A percentile compares a stretch with the other conserved stretches of the same genome.
phyloP scores from a whole-genome alignment of 2,888 invertebrate genomes.

The Drosophila ezoana region DNA sequence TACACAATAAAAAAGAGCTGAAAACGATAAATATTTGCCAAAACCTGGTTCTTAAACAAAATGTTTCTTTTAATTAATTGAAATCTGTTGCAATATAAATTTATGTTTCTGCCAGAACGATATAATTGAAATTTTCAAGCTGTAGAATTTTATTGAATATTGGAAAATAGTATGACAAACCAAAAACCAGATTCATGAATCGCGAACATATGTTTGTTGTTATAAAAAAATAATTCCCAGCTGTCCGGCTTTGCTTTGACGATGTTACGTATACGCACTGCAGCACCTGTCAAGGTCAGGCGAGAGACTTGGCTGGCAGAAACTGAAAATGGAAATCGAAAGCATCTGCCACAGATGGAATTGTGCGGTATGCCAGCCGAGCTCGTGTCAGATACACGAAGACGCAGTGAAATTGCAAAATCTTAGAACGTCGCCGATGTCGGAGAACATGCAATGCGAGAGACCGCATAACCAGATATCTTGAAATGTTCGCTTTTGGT shows the following conservation, averaged over 20 bases:
- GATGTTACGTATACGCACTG: conserved; percentile 45
- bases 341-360: conserved; percentile 33
- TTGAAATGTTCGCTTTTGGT: conserved; percentile 37
- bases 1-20: too few species aligned
- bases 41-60: too few species aligned
- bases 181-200: too few species aligned
- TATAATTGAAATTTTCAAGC: too few species aligned
- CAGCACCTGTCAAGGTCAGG: conserved; percentile 37
- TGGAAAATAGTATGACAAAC: too few species aligned
- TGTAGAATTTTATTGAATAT: too few species aligned
- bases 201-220: too few species aligned
- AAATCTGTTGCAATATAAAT: too few species aligned
- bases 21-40: too few species aligned
- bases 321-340: conserved; percentile 31
- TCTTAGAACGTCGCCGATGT: conserved; percentile 31
- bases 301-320: conserved; percentile 18
- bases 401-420: conserved; percentile 50
- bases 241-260: not conserved
- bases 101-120: too few species aligned
- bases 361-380: not conserved
- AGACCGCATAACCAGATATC: conserved; percentile 55
- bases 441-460: conserved; percentile 35
- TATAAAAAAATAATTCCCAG: not conserved
- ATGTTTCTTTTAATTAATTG: too few species aligned
- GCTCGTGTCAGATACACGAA: conserved; percentile 3